Evolutionary conservation across 2,113 vertebrate species (phyloP).

Genomic region (Bubalus kerabau): DNA sequence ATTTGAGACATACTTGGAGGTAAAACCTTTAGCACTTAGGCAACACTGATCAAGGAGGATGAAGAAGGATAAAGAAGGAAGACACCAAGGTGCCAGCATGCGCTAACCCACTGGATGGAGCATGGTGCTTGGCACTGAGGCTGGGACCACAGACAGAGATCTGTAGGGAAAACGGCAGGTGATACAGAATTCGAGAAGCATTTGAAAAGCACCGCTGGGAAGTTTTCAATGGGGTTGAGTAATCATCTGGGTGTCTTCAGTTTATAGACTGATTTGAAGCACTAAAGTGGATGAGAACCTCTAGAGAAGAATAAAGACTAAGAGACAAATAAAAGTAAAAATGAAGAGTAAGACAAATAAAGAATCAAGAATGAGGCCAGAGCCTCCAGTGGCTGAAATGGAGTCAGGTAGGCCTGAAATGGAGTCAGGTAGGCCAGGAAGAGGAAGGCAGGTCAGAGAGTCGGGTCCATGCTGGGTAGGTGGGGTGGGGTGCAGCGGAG

Average conservation of each 20-base stretch:
- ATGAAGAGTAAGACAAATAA: not conserved
- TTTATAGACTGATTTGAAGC: not conserved
- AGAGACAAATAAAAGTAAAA: not conserved
- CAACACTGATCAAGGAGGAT: no score
- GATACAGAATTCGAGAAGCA: not conserved
- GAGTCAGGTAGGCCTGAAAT: not conserved
- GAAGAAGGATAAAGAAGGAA: no score
- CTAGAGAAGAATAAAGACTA: not conserved
- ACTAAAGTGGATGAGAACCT: not conserved
- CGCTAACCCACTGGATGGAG: accelerated
- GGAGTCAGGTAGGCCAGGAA: not conserved
- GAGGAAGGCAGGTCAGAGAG: not conserved
- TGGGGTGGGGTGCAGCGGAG: accelerated
- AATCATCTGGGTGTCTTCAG: not conserved
- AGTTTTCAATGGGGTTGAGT: accelerated
- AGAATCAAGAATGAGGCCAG: not conserved
- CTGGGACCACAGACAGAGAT: not conserved
- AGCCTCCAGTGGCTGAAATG: not conserved
- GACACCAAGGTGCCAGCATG: accelerated
- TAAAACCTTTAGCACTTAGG: not conserved
- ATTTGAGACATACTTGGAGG: not conserved
- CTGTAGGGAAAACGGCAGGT: no score
- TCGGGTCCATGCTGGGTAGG: accelerated
- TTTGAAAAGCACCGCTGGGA: accelerated
- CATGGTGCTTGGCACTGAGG: accelerated